Conservation (phyloP, 1,140 invertebrate genomes). For the Drosophila quadrilineata region DNA sequence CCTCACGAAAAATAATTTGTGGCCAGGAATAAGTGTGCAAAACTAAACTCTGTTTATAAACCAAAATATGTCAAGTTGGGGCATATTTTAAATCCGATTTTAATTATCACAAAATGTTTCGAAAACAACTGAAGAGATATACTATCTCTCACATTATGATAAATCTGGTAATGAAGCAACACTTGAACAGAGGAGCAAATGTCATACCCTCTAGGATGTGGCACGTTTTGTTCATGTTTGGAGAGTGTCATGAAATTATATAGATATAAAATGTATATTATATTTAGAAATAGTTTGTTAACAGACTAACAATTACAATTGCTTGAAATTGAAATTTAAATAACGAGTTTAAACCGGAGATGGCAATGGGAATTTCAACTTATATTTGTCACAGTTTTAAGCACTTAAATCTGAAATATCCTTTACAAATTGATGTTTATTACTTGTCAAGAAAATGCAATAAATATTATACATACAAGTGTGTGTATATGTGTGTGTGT, state of each 20-base stretch:
- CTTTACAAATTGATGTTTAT: slow-evolving; percentile 36
- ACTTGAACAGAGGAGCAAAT: no score
- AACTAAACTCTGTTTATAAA: neutral
- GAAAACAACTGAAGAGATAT: neutral
- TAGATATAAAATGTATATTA: neutral
- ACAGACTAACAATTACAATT: no score
- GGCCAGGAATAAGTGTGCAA: slow-evolving; percentile 19
- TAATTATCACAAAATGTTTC: slow-evolving; percentile 11
- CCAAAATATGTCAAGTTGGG: slow-evolving; percentile 3
- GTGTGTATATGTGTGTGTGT: neutral
- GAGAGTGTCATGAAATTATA: no score
- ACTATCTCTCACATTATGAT: no score
- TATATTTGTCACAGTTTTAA: neutral
- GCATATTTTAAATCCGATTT: slow-evolving; percentile 1
- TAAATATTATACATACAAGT: no score
- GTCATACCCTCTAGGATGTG: no score
- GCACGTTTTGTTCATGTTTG: no score
- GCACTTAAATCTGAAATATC: slow-evolving; percentile 17
- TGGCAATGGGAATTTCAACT: neutral
- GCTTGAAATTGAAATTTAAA: no score
- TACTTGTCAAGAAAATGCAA: slow-evolving; percentile 29
- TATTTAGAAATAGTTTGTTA: no score
- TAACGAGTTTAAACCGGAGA: no score
- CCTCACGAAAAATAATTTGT: slow-evolving; percentile 25
- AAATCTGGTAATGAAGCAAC: no score